Evolutionary conservation across 1,140 invertebrate genomes (phyloP), one percentile per base, ranked within the genome.

Genomic region (Drosophila fuyamai): DNA sequence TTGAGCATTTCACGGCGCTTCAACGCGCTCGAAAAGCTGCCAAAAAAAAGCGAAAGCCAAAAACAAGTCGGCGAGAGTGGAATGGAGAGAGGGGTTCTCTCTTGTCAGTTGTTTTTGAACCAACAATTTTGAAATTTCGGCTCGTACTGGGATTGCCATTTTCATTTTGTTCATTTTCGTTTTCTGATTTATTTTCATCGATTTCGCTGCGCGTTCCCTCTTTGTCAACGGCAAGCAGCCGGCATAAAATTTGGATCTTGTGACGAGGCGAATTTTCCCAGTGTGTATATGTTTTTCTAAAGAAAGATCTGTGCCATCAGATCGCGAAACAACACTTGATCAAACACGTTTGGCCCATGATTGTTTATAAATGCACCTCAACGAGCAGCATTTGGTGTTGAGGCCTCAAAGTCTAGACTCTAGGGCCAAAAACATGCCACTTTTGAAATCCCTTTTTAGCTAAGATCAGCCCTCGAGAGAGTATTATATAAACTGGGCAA

Each of bases 111-210:
- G 29, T 68, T 16, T 55, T 36, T 43, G 38, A 53, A 35, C 43
- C n/a, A 14, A 48, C 63, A 59, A 70, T 71, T 70, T 70, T 56
- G 67, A 71, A 71, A 71, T 71, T 43, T 70, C 27, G 27, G 65
- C 65, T 29, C 43, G 29, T 81, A 81, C 41, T 67, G 58, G 48
- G 8, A 41, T 71, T 83, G 72, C 56, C 55, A 84, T 80, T 86
- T 73, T 53, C 55, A 84, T 80, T 86, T 73, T 53, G 51, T 72
- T 79, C 66, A 78, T 78, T 86, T 82, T 47, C 60, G 56, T 75
- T 54, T 57, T 60, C 57, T 66, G 58, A 86, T 82, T 86, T 86
- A 74, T 79, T 75, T 88, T 62, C 40, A 55, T 14, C 67, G 35
- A 71, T 72, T 63, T 63, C 38, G 32, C 38, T 55, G 60, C 57